phyloP scores from a whole-genome alignment of 2,888 invertebrate species.

The Keiferia lycopersicella region DNA sequence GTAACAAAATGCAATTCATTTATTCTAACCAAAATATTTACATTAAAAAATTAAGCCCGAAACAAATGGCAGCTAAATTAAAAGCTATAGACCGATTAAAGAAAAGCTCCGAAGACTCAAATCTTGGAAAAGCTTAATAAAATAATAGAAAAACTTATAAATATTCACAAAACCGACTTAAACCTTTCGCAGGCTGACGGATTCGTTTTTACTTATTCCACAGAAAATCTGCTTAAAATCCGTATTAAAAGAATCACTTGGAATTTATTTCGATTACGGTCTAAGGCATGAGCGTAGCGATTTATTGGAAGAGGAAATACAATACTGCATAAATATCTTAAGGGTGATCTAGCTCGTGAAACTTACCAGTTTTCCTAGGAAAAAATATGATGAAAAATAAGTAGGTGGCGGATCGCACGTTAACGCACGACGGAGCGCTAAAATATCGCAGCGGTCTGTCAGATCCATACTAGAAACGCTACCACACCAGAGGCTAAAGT shows the following conservation, averaged over 20 bases:
- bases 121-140: constrained; percentile 66
- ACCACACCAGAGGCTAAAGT: too few species aligned
- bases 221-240: constrained; percentile 82
- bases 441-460: too few species aligned
- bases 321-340: neutral
- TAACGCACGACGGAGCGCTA: too few species aligned
- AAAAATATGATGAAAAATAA: too few species aligned
- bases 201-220: constrained; percentile 80
- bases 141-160: constrained; percentile 80
- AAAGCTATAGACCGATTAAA: constrained; percentile 62
- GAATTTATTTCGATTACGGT: constrained; percentile 70
- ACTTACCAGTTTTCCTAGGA: too few species aligned
- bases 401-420: too few species aligned
- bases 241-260: constrained; percentile 81
- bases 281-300: neutral
- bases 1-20: too few species aligned
- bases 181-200: constrained; percentile 77
- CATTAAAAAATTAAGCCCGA: constrained; percentile 21
- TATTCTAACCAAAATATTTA: neutral
- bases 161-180: constrained; percentile 74
- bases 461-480: too few species aligned
- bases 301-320: neutral
- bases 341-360: too few species aligned
- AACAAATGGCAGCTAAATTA: constrained; percentile 55
- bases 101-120: constrained; percentile 54